phyloP scores from a whole-genome alignment of 2,113 vertebrate genomes.

The Rostratula benghalensis region DNA sequence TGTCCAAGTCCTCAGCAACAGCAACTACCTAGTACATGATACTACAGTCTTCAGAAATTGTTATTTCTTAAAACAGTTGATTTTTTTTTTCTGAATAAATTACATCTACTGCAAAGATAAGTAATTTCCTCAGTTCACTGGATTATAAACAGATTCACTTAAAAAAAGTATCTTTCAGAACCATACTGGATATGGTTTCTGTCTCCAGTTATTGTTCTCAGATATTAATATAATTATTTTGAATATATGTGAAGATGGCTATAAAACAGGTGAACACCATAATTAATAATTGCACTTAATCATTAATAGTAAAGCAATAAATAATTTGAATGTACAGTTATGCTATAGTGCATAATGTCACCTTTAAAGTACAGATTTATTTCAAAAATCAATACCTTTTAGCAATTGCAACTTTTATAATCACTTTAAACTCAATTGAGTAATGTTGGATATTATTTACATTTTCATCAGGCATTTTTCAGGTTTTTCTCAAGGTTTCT shows the following conservation, averaged over 20 bases:
- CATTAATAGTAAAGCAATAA: neutral
- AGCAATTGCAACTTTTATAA: constrained; percentile 21
- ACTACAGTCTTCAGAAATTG: neutral
- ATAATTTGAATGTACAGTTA: neutral
- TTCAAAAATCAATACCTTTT: constrained; percentile 58
- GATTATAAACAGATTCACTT: neutral
- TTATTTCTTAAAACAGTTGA: neutral
- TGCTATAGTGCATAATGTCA: neutral
- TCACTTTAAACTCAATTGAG: neutral
- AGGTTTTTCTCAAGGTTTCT: constrained; percentile 3
- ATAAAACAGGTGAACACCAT: neutral
- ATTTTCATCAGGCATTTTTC: neutral
- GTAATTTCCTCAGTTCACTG: neutral
- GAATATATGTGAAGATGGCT: neutral
- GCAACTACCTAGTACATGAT: neutral
- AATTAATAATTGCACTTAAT: constrained; percentile 18
- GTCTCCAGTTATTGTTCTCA: neutral
- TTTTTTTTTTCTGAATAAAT: neutral
- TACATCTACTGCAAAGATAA: neutral
- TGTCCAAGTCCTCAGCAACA: neutral
- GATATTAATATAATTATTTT: neutral
- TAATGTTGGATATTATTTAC: neutral
- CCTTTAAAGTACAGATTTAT: constrained; percentile 14
- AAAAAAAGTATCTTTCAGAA: neutral
- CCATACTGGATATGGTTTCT: neutral